Conservation (phyloP, 1,140 invertebrate species). For the Drosophila parabipectinata region DNA sequence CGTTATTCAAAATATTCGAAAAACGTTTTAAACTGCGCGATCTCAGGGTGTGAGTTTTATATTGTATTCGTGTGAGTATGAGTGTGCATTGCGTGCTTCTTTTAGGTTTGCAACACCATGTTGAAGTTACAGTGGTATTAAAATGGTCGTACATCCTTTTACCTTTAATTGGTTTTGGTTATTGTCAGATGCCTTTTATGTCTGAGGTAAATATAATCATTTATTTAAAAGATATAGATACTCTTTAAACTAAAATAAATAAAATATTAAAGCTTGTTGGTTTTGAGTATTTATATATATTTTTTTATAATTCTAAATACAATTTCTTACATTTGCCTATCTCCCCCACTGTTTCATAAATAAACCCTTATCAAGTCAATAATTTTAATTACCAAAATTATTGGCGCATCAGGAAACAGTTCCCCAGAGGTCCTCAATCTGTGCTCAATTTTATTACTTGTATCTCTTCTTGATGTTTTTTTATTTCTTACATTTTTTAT, state of each 20-base stretch:
- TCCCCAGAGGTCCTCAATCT: slow-evolving; percentile 7
- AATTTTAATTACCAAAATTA: slow-evolving; percentile 45
- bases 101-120: slow-evolving; percentile 39
- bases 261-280: no score
- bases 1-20: slow-evolving; percentile 83
- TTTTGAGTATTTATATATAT: neutral
- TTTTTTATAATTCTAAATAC: neutral
- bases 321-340: neutral
- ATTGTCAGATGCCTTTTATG: no score
- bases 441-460: slow-evolving; percentile 2
- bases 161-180: neutral
- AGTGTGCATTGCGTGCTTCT: slow-evolving; percentile 37
- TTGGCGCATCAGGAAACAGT: slow-evolving; percentile 35
- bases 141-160: slow-evolving; percentile 41
- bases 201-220: neutral
- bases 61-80: slow-evolving; percentile 11
- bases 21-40: slow-evolving; percentile 68
- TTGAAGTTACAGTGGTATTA: slow-evolving; percentile 24
- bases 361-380: slow-evolving; percentile 3
- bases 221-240: neutral
- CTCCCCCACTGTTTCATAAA: slow-evolving; percentile 2
- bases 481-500: slow-evolving; percentile 29
- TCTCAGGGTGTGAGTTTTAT: slow-evolving; percentile 9
- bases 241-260: no score
- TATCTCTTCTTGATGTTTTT: neutral